phyloP scores from a whole-genome alignment of 2,888 invertebrate genomes.

The Folsomia candida region DNA sequence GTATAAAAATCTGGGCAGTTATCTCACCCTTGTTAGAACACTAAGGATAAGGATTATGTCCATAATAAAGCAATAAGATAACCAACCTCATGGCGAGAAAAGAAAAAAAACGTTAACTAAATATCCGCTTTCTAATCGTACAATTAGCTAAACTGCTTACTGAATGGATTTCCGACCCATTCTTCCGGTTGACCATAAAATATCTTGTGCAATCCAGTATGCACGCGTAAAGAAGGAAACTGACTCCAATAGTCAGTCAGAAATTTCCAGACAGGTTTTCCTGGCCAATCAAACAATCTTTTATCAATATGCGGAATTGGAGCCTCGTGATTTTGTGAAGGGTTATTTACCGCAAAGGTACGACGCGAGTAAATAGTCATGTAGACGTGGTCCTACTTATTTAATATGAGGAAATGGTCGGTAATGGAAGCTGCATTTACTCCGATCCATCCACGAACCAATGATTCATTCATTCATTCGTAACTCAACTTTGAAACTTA shows the following conservation, averaged over 20 bases:
- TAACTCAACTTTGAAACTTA: slow-evolving; percentile 3
- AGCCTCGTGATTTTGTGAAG: not conserved
- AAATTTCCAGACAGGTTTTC: not conserved
- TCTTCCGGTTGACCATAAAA: slow-evolving; percentile 7
- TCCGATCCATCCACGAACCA: not conserved
- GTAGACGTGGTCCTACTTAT: too few species aligned
- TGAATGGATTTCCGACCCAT: slow-evolving; percentile 6
- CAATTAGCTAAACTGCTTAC: not conserved
- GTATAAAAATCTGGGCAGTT: not conserved
- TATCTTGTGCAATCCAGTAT: not conserved
- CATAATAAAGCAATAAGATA: not conserved
- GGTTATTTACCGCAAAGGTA: too few species aligned
- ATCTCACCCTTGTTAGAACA: not conserved
- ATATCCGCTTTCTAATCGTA: not conserved
- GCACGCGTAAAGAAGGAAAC: too few species aligned
- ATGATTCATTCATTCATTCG: slow-evolving; percentile 45
- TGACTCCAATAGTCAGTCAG: not conserved
- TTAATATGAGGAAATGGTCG: not conserved
- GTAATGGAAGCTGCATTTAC: not conserved
- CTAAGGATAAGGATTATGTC: not conserved
- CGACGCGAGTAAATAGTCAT: too few species aligned
- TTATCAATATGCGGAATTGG: not conserved
- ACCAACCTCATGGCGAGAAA: not conserved
- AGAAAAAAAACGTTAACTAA: too few species aligned
- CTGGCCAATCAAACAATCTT: not conserved